Conservation (phyloP, 2,113 vertebrate species). For the Alaudala cheleensis region DNA sequence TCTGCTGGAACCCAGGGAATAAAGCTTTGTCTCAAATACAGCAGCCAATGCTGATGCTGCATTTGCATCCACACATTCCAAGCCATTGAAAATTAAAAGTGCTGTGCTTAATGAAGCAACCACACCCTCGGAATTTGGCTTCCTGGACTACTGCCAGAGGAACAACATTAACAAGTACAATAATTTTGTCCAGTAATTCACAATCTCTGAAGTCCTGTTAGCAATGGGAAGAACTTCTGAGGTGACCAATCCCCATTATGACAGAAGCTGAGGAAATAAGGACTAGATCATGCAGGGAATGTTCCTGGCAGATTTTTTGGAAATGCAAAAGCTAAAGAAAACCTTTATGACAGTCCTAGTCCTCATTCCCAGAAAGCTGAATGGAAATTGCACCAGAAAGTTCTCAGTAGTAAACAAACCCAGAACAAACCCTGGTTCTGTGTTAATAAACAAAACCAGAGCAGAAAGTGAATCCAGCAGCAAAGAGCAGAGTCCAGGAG, state of each 20-base stretch:
- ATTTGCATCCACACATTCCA: background rate
- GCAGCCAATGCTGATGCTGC: no score
- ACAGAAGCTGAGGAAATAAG: background rate
- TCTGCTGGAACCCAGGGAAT: background rate
- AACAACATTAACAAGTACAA: background rate
- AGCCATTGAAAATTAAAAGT: background rate
- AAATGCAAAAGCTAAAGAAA: background rate
- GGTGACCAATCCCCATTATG: background rate
- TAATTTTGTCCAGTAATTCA: background rate
- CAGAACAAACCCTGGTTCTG: background rate
- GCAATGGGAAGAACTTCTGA: background rate
- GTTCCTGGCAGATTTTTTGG: background rate
- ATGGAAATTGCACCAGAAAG: background rate
- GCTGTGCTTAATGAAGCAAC: background rate
- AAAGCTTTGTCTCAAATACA: background rate
- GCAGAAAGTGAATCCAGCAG: background rate
- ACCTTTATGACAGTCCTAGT: background rate
- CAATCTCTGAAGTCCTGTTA: background rate
- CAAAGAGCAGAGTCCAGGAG: fast-evolving
- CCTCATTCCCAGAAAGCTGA: background rate
- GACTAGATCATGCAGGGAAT: background rate
- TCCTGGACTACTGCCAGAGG: background rate
- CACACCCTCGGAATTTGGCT: background rate
- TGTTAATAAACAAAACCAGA: background rate
- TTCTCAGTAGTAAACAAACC: background rate